Percentiles rank a stretch among this genome's conserved stretches.
phyloP scores from a whole-genome alignment of 2,113 vertebrate genomes.

The Xenotilapia caudafasciata region DNA sequence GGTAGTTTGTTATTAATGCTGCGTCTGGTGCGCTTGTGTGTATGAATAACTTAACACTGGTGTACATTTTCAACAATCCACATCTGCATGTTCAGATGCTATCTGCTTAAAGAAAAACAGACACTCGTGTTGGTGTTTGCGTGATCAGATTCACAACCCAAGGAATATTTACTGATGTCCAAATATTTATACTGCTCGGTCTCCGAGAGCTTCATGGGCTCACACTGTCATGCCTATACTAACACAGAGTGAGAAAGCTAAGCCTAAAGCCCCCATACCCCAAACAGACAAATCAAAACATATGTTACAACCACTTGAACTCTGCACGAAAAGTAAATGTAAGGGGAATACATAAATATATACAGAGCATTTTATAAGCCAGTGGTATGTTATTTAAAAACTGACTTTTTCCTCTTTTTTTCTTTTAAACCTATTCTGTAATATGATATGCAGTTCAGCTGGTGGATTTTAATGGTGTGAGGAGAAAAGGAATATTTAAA shows the following conservation, averaged over 20 bases:
- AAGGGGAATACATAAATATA: not conserved
- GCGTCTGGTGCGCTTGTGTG: not conserved
- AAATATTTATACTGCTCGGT: conserved; percentile 63
- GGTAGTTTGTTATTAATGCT: not conserved
- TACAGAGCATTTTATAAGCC: not conserved
- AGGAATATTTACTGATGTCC: conserved; percentile 51
- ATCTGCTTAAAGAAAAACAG: conserved; percentile 61
- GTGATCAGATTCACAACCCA: conserved; percentile 44
- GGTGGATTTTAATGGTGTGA: not conserved
- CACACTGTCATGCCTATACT: conserved; percentile 37
- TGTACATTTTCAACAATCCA: not conserved
- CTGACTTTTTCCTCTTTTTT: not conserved
- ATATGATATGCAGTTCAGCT: not conserved
- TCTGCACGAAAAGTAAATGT: not conserved
- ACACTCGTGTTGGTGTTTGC: conserved; percentile 42
- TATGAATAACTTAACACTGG: conserved; percentile 6
- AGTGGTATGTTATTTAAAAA: not conserved
- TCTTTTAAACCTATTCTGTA: not conserved
- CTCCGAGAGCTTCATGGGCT: conserved; percentile 37
- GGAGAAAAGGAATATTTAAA: not conserved
- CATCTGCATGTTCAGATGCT: conserved; percentile 39
- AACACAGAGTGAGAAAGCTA: conserved; percentile 29
- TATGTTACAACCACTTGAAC: not conserved
- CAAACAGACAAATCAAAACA: conserved; percentile 29
- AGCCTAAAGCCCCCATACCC: not conserved